Base-by-base conservation (phyloP, 2,888 invertebrate species). In the Thera britannica region DNA sequence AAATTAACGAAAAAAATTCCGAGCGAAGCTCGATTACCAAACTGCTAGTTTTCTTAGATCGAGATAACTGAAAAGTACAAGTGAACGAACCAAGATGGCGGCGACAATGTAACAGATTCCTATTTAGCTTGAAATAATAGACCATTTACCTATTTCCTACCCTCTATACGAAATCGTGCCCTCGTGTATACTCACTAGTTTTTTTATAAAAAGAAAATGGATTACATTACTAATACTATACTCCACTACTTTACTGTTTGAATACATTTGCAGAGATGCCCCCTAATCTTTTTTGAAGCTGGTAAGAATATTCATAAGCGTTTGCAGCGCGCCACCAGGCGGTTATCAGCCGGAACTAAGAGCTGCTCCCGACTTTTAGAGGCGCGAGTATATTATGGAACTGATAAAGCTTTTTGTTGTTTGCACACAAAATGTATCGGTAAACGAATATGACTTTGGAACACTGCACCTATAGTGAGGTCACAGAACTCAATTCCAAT, bases 251-350 rank as follows among this genome's bases (percentile, higher is more conserved):
- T 23, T 23, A 23, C 23, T 23, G 71, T 74, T 72, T 68, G 71
- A 70, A 75, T 73, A 72, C 68, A 72, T 72, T 72, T 72, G 77
- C 71, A 72, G 76, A 63, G 77, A 79, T 82, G 81, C 76, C 77
- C 77, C 78, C 80, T 87, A 86, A 85, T 86, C 85, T 83, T 77
- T 56, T 54, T 63, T 46, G 62, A 79, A 81, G 80, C 82, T 83
- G 75, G 79, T 79, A 75, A 76, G 84, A 85, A 86, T 85, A 85
- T 86, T 86, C 85, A 86, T 86, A 86, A 73, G 71, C 75, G 72
- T 72, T 73, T 72, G 67, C 72, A 72, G 71, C 76, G 71, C 76
- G 62, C 62, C 85, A 80, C 83, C 83, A 83, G 83, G 75, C 81
- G 79, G 84, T 84, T 87, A 87, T 87, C 87, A 75, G 79, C 77